Base-by-base conservation (phyloP, 1,140 invertebrate genomes). In the Latrodectus geometricus region DNA sequence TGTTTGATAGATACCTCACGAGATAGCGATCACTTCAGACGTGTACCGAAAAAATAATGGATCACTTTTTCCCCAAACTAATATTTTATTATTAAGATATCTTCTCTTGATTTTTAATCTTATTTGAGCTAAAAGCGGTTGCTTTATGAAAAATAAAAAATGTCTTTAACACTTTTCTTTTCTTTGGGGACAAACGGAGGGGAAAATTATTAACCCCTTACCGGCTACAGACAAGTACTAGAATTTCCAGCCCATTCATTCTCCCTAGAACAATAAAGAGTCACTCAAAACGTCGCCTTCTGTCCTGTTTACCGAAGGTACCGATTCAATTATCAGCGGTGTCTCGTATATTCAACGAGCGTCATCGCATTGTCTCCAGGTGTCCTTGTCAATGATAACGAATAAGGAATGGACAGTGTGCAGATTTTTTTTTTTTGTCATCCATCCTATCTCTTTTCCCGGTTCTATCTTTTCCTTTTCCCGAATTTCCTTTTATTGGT, bases 261-360 rank as follows among this genome's bases (percentile, higher is more conserved):
- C 48, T 54, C 66, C 66, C 48, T 12, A 20, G 70, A 74, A 69
- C 83, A 70, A 86, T 86, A 86, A 77, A 72, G 12, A 66, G 69
- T 75, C 73, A 72, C 54, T 84, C 76, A n/a, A 50, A 84, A 11
- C 65, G 82, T 76, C 73, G 73, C 73, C 56, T 50, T 73, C 80
- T 50, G 11, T 12, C 48, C 83, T 86, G 83, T 78, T 86, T 86
- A 86, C 61, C 61, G 74, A 72, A 9, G 83, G 21, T 86, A 77
- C 73, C 83, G 83, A 77, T 86, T 86, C 68, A 86, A 86, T 86
- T 86, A 86, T 86, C 83, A 78, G 65, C 65, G 35, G 20, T 78
- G 83, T 86, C 83, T 77, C 83, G 83, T 86, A 86, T 86, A 86
- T 86, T 86, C 74, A 78, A 86, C 83, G 83, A 83, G 81, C 68